Evolutionary conservation across 1,140 invertebrate species (phyloP), one percentile per base, ranked within the genome.

Genomic region (Himalopsyche phryganea): DNA sequence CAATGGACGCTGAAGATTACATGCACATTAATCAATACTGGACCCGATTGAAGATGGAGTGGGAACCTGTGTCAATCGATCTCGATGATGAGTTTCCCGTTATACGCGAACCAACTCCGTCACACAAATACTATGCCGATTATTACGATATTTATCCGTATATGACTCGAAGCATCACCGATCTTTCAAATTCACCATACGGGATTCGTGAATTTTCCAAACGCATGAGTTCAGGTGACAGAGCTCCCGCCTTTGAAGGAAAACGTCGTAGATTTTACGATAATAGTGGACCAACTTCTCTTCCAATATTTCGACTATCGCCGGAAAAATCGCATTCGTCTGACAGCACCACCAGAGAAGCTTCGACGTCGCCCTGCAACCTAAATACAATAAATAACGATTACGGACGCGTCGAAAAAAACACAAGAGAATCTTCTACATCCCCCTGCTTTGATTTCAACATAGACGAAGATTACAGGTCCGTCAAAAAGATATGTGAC

Each of bases 81-180:
- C 28, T 62, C 10, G 60, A 62, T 40, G 54, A 62, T 11, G 52
- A 33, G 28, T 11, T n/a, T 2, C 50, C 14, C n/a, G 4, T 3
- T 40, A 5, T 5, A 5, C 15, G 5, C 11, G n/a, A 13, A n/a
- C n/a, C 15, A 15, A 4, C n/a, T 3, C n/a, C 38, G 38, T 40
- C 38, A 11, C 38, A 40, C n/a, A n/a, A 15, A n/a, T 40, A 17
- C 7, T 36, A 36, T 17, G 14, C 35, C 1, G 50, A 51, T 6
- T 77, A 77, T 41, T 77, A 77, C 44, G 59, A 70, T 1, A 73
- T 69, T 35, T 70, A 65, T 61, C 75, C 75, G 3, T 72, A 75
- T 32, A 75, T 75, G 58, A 68, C 69, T 1, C 66, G 73, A 60
- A 76, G 75, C 58, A 73, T 74, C 54, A 74, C 74, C 0, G 73